Percentiles rank a stretch among this genome's conserved stretches.
phyloP scores from a whole-genome alignment of 2,113 vertebrate species.

The Crotalus horridus region DNA sequence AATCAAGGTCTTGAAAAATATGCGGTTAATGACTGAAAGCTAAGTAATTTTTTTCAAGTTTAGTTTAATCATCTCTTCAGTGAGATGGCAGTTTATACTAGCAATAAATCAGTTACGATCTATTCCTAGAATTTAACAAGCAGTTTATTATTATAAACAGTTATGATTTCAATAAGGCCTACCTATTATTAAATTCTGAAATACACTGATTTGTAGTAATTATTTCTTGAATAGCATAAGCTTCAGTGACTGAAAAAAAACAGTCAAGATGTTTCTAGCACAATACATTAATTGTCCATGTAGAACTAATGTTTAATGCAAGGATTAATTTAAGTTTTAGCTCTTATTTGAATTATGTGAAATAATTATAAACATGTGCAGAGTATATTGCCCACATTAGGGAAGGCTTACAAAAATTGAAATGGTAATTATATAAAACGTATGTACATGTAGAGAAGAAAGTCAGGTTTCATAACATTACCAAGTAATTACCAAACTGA shows the following conservation, averaged over 20 bases:
- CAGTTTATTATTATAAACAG: constrained; percentile 39
- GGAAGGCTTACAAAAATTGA: not conserved
- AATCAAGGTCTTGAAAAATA: constrained; percentile 40
- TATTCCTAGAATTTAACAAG: constrained; percentile 41
- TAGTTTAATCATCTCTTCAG: constrained; percentile 46
- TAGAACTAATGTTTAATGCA: not conserved
- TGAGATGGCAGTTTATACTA: constrained; percentile 36
- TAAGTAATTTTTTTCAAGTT: constrained; percentile 41
- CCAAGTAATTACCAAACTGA: not conserved
- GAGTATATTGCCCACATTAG: not conserved
- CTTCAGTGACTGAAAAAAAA: not conserved
- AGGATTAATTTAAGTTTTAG: not conserved
- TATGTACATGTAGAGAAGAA: not conserved
- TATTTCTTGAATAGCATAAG: constrained; percentile 43
- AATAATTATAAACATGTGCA: not conserved
- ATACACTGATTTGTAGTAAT: constrained; percentile 26
- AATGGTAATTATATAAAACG: not conserved
- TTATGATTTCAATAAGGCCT: constrained; percentile 12
- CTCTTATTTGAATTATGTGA: not conserved
- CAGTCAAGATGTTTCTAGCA: not conserved
- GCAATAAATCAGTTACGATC: constrained; percentile 37
- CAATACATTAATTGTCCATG: not conserved
- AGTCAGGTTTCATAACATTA: not conserved
- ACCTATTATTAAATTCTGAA: constrained; percentile 34
- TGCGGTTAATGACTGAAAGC: constrained; percentile 36